These are phyloP conservation scores for Tachycineta bicolor DNA, from an alignment of 2,113 vertebrate genomes.

Conservation along the genomic window DNA sequence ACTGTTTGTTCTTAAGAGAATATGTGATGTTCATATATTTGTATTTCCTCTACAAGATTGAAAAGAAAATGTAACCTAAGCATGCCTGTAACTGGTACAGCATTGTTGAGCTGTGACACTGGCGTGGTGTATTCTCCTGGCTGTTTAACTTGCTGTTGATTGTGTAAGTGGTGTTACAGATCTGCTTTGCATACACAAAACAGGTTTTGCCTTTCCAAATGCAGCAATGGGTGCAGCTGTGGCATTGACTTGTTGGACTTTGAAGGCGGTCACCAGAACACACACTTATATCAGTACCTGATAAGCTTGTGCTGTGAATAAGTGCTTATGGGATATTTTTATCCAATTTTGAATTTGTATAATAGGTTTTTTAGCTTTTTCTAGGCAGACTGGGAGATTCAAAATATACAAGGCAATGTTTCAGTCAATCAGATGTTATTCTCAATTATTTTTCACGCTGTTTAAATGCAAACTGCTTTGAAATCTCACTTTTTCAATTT, in stretches of 20 bases:
- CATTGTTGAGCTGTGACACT: neutral
- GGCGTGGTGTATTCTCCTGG: neutral
- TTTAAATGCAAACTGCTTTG: neutral
- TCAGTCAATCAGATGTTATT: neutral
- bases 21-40: neutral
- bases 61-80: neutral
- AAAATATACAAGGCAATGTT: neutral
- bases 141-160: neutral
- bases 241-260: neutral
- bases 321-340: neutral
- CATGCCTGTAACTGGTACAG: neutral
- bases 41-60: conserved; percentile 5
- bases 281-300: neutral
- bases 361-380: conserved; percentile 5
- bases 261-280: neutral
- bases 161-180: neutral
- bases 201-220: neutral
- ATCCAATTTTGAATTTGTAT: conserved; percentile 20
- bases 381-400: neutral
- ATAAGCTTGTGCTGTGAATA: neutral
- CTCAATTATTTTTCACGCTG: neutral
- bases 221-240: neutral
- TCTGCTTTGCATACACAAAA: neutral
- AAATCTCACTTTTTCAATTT: neutral
- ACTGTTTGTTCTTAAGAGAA: conserved; percentile 1